Evolutionary conservation across 1,140 invertebrate species (phyloP).

Genomic region (Hermetia illucens): DNA sequence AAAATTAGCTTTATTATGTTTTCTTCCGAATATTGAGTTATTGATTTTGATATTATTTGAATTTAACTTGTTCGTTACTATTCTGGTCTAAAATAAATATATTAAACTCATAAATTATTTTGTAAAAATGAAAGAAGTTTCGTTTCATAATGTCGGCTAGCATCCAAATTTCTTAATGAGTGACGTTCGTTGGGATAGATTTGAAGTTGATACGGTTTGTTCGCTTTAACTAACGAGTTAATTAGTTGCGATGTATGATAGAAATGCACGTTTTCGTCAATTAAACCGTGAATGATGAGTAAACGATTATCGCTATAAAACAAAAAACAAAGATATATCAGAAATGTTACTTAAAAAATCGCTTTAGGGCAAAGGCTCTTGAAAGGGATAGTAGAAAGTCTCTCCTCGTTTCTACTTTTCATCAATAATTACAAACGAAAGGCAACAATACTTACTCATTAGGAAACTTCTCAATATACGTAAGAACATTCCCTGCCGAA

Average conservation of each 20-base stretch:
- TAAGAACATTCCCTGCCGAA: conserved; percentile 58
- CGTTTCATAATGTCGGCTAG: conserved; percentile 93
- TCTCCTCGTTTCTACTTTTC: neutral
- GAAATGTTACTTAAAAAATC: neutral
- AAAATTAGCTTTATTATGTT: no score
- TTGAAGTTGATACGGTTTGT: conserved; percentile 83
- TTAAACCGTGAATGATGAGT: conserved; percentile 93
- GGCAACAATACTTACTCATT: conserved; percentile 54
- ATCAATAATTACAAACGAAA: neutral
- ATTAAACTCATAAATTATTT: conserved; percentile 55
- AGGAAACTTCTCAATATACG: conserved; percentile 72
- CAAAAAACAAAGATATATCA: conserved; percentile 9
- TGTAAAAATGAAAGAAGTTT: conserved; percentile 84
- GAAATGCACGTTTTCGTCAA: conserved; percentile 99
- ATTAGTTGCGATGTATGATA: conserved; percentile 87
- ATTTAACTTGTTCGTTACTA: no score
- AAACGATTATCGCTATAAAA: conserved; percentile 70
- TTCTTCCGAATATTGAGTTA: no score
- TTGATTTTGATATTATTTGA: no score
- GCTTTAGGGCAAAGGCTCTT: no score
- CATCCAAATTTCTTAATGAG: conserved; percentile 79
- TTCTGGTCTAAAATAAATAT: no score
- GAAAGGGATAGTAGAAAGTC: no score
- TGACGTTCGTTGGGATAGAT: conserved; percentile 92
- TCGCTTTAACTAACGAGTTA: conserved; percentile 74